These are phyloP conservation scores for Icerya purchasi DNA, from an alignment of 2,888 invertebrate genomes.

Conservation along the genomic window DNA sequence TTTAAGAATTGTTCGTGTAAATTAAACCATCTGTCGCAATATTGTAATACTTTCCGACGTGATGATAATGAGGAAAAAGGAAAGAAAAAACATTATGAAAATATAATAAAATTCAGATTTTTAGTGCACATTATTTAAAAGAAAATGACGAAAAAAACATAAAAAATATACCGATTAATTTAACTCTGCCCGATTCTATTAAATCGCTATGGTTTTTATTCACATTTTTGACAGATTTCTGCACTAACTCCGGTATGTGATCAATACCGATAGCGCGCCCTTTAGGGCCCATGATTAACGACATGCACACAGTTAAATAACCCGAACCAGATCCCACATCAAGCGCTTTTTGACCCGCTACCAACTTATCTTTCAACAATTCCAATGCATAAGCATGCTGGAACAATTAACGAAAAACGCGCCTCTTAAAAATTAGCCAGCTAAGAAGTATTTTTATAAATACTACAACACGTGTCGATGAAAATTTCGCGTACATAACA, in stretches of 20 bases:
- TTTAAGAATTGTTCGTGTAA: too few relatives aligned
- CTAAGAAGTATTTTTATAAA: background rate
- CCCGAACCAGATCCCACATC: slow-evolving; percentile 91
- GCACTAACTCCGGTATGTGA: slow-evolving; percentile 64
- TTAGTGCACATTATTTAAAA: too few relatives aligned
- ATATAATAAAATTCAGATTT: too few relatives aligned
- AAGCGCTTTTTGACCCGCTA: slow-evolving; percentile 52
- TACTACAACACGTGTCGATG: too few relatives aligned
- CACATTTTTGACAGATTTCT: slow-evolving; percentile 54
- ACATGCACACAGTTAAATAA: slow-evolving; percentile 79
- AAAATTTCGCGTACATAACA: too few relatives aligned
- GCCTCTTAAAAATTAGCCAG: background rate
- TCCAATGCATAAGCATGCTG: slow-evolving; percentile 85
- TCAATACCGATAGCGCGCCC: slow-evolving; percentile 66
- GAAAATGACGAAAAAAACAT: too few relatives aligned
- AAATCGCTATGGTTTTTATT: slow-evolving; percentile 45
- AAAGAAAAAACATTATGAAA: too few relatives aligned
- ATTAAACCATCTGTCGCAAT: too few relatives aligned
- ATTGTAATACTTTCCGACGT: too few relatives aligned
- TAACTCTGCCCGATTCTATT: slow-evolving; percentile 40
- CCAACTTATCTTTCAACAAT: slow-evolving; percentile 51
- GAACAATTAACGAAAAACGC: slow-evolving; percentile 17
- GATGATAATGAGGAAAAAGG: too few relatives aligned
- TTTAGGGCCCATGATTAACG: slow-evolving; percentile 51
- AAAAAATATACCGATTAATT: slow-evolving; percentile 38